A percentile compares a stretch with the other conserved stretches of the same genome.
Evolutionary conservation across 2,888 invertebrate species (phyloP).

Genomic region (Eupeodes latifasciatus): DNA sequence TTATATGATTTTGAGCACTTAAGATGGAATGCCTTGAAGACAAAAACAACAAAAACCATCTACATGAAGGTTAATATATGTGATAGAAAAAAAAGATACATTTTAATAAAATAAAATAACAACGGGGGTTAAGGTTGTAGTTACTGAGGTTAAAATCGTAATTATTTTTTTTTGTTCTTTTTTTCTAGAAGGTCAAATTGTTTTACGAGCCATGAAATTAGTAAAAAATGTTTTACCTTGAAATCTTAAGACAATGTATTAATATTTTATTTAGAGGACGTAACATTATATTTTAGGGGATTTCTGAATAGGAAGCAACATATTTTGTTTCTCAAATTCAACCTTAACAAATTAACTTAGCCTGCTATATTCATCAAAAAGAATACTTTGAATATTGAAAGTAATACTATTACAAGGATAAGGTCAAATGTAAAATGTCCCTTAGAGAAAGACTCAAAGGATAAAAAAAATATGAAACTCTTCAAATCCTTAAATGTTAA

Average conservation of each 20-base stretch:
- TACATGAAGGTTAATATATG: conserved; percentile 12
- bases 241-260: not conserved
- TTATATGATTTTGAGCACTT: conserved; percentile 19
- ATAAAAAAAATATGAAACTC: too few species aligned
- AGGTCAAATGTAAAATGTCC: too few species aligned
- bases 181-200: conserved; percentile 5
- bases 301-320: too few species aligned
- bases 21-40: not conserved
- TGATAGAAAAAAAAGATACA: not conserved
- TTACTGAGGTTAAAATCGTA: conserved; percentile 12
- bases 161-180: conserved; percentile 15
- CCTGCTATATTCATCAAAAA: too few species aligned
- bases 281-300: too few species aligned
- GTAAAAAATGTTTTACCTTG: not conserved
- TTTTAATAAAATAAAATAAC: not conserved
- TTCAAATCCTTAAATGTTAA: too few species aligned
- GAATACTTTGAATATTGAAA: too few species aligned
- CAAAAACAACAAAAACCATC: not conserved
- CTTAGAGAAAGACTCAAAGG: too few species aligned
- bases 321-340: too few species aligned
- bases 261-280: not conserved
- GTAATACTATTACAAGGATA: too few species aligned
- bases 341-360: too few species aligned
- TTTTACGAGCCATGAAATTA: conserved; percentile 8
- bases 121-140: not conserved